A percentile compares a stretch with the other conserved stretches of the same genome.
Conservation (phyloP, 35 echinoderm and acorn worm genomes). For the Amphiura filiformis region DNA sequence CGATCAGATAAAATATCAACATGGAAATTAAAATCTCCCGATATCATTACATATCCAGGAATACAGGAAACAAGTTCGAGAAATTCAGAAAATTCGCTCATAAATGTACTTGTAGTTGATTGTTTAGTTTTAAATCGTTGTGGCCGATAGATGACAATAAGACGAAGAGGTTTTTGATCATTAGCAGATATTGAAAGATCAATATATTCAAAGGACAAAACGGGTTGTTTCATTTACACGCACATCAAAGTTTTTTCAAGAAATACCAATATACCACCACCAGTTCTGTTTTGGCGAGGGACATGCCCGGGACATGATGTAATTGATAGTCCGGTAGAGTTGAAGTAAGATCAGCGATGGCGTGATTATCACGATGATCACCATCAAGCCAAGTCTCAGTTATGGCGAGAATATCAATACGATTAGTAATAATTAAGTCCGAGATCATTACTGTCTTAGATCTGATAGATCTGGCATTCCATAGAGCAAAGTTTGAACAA, state of each 20-base stretch:
- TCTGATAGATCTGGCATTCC: constrained; percentile 75
- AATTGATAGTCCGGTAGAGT: constrained; percentile 54
- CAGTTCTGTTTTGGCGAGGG: constrained; percentile 39
- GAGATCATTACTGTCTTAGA: constrained; percentile 46
- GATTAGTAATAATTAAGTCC: constrained; percentile 32
- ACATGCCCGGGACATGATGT: too few relatives aligned
- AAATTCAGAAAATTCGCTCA: constrained; percentile 27
- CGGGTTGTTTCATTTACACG: neutral
- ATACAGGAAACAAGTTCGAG: neutral
- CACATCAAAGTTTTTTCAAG: constrained; percentile 31
- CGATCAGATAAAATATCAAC: constrained; percentile 30
- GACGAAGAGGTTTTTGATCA: neutral
- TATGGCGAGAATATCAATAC: constrained; percentile 53
- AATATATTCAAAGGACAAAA: too few relatives aligned
- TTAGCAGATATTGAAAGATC: neutral
- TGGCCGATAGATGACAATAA: neutral
- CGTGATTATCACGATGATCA: constrained; percentile 43
- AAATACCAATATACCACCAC: constrained; percentile 39
- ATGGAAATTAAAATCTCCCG: constrained; percentile 55
- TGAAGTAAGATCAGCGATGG: constrained; percentile 55
- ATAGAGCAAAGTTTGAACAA: constrained; percentile 45
- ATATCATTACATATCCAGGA: constrained; percentile 4
- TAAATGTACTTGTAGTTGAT: neutral
- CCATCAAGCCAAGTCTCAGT: constrained; percentile 75
- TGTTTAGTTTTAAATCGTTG: neutral